phyloP scores from a whole-genome alignment of 2,888 invertebrate species.

The Odontomyia ornata region DNA sequence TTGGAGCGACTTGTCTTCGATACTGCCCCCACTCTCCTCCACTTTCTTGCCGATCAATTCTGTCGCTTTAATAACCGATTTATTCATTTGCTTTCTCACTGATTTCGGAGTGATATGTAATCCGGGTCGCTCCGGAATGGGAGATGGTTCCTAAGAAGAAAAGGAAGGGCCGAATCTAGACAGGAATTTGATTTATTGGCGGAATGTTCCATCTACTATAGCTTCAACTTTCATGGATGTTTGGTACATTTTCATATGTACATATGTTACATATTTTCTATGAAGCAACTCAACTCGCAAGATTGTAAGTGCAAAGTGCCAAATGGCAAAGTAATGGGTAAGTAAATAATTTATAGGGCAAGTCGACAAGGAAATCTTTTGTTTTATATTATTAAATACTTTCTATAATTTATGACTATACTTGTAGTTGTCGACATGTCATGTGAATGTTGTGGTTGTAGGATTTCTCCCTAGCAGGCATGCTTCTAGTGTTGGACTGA shows the following conservation, averaged over 20 bases:
- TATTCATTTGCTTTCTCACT: conserved; percentile 32
- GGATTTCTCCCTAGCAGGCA: neutral
- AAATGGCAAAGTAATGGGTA: conserved; percentile 45
- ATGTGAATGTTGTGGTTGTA: conserved; percentile 9
- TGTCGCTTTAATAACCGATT: conserved; percentile 36
- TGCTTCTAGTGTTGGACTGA: neutral
- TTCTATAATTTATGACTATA: conserved; percentile 46
- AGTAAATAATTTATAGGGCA: conserved; percentile 45
- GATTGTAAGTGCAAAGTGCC: conserved; percentile 40
- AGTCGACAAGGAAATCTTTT: conserved; percentile 38
- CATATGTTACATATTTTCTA: neutral
- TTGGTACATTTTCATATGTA: neutral
- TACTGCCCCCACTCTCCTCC: neutral
- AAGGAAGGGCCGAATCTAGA: conserved; percentile 10
- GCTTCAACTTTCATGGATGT: neutral
- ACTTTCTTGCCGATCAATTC: neutral
- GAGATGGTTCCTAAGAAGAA: neutral
- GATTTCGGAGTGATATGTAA: conserved; percentile 12
- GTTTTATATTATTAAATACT: conserved; percentile 48
- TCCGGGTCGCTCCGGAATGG: conserved; percentile 6
- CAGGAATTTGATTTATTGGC: conserved; percentile 42
- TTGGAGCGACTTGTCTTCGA: neutral
- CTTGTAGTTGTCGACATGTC: neutral
- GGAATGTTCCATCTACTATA: conserved; percentile 39
- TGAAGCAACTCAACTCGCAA: neutral